Evolutionary conservation across 2,888 invertebrate genomes (phyloP).

Genomic region (Malthinus seriepunctatus): DNA sequence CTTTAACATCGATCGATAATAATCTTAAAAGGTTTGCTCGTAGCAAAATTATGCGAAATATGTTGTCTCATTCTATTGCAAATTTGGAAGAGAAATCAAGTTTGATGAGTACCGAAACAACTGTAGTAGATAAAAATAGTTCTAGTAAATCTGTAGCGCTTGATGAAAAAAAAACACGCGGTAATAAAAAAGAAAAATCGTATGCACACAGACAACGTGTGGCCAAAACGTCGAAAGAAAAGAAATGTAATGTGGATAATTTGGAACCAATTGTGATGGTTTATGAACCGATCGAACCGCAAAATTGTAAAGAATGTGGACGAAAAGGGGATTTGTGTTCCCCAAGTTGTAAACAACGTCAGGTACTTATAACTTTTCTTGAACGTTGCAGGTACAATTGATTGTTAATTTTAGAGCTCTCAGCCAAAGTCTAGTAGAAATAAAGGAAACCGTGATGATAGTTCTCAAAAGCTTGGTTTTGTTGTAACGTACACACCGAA

Average conservation of each 20-base stretch:
- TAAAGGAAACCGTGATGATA: not conserved
- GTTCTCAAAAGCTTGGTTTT: constrained; percentile 13
- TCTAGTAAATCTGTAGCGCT: not conserved
- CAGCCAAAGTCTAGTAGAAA: not conserved
- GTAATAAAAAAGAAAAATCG: not conserved
- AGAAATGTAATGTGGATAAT: not conserved
- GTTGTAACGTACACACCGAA: constrained; percentile 22
- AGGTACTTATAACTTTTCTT: not conserved
- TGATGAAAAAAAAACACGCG: not conserved
- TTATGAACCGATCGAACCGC: constrained; percentile 20
- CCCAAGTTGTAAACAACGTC: not conserved
- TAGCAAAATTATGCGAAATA: not conserved
- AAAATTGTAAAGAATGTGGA: not conserved
- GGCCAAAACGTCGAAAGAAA: not conserved
- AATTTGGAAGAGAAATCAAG: no score
- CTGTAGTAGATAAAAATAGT: not conserved
- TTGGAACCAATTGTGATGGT: constrained; percentile 24
- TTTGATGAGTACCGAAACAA: not conserved
- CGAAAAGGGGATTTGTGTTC: not conserved
- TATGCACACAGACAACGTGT: not conserved
- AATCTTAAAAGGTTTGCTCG: not conserved
- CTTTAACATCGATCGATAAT: constrained; percentile 10
- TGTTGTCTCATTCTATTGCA: no score
- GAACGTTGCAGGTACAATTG: not conserved
- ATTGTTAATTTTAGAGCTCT: not conserved